A percentile compares a stretch with the other conserved stretches of the same genome.
Evolutionary conservation across 2,797 vertebrate genomes (phyloP).

Genomic region (Acipenser ruthenus): DNA sequence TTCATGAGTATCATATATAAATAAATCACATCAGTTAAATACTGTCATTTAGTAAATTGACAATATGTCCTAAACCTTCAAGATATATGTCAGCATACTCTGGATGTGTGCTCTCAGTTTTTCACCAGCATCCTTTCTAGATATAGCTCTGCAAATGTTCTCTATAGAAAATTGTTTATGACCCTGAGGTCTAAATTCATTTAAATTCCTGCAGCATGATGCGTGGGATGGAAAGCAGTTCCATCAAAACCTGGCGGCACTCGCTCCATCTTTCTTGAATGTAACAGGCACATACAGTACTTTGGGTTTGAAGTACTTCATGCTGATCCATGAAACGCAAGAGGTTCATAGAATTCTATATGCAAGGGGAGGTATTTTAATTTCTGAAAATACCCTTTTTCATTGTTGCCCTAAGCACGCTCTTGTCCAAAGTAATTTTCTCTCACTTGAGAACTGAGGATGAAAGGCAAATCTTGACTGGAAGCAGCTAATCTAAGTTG

Average conservation of each 20-base stretch:
- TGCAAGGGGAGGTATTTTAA: background rate
- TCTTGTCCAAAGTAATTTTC: conserved; percentile 22
- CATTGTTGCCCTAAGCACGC: conserved; percentile 7
- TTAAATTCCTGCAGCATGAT: conserved; percentile 18
- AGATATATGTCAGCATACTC: conserved; percentile 25
- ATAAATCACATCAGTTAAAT: conserved; percentile 39
- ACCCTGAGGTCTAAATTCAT: conserved; percentile 14
- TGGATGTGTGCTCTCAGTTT: conserved; percentile 22
- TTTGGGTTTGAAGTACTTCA: background rate
- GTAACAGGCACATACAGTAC: background rate
- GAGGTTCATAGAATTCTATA: background rate
- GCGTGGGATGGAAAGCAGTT: conserved; percentile 1
- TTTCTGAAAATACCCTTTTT: conserved; percentile 4
- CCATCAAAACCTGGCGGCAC: conserved; percentile 1
- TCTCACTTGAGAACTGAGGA: background rate
- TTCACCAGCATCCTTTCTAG: conserved; percentile 10
- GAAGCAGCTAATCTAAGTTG: no score
- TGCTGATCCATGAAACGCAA: background rate
- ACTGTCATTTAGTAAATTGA: conserved; percentile 42
- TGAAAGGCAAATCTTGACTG: no score
- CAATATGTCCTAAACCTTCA: conserved; percentile 18
- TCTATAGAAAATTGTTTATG: conserved; percentile 9
- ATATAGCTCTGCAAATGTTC: conserved; percentile 11
- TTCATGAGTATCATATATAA: conserved; percentile 40
- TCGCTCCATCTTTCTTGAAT: background rate